Evolutionary conservation across 92 coral and sea anemone species (phyloP).

Genomic region (Bergia puertoricense): DNA sequence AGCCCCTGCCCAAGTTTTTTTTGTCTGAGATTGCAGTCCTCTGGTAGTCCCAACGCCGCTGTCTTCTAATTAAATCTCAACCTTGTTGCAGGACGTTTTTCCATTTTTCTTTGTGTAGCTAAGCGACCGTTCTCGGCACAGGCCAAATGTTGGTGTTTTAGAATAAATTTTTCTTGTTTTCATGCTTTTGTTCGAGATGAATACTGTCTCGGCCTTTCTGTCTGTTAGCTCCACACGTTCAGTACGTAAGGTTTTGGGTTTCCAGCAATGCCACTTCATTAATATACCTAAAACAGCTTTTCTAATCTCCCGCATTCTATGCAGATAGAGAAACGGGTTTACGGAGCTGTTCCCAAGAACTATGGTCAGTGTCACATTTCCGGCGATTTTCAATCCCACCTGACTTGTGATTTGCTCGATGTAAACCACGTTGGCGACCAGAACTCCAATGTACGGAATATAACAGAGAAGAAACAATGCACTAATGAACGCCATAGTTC

Average conservation of each 20-base stretch:
- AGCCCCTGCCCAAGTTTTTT: too few species aligned
- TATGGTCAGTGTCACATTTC: conserved; percentile 35
- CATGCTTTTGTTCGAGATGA: neutral
- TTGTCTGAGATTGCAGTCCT: too few species aligned
- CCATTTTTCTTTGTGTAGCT: neutral
- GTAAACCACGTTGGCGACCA: conserved; percentile 23
- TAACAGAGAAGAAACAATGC: conserved; percentile 23
- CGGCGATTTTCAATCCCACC: conserved; percentile 35
- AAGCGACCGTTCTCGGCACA: neutral
- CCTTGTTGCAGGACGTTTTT: too few species aligned
- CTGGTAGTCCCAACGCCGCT: too few species aligned
- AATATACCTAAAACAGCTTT: conserved; percentile 21
- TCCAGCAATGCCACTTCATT: neutral
- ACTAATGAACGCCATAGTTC: conserved; percentile 30
- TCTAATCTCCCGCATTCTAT: conserved; percentile 42
- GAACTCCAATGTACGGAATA: conserved; percentile 37
- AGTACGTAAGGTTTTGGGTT: neutral
- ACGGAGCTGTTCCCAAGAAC: conserved; percentile 36
- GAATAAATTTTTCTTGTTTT: too few species aligned
- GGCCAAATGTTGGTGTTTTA: neutral
- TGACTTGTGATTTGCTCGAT: conserved; percentile 22
- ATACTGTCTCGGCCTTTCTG: conserved; percentile 4
- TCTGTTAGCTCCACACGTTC: conserved; percentile 20
- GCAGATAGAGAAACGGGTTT: conserved; percentile 33
- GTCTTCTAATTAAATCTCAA: too few species aligned